These are phyloP conservation scores for Sycophila sp. DNA, from an alignment of 1,140 invertebrate species.

Conservation along the genomic window DNA sequence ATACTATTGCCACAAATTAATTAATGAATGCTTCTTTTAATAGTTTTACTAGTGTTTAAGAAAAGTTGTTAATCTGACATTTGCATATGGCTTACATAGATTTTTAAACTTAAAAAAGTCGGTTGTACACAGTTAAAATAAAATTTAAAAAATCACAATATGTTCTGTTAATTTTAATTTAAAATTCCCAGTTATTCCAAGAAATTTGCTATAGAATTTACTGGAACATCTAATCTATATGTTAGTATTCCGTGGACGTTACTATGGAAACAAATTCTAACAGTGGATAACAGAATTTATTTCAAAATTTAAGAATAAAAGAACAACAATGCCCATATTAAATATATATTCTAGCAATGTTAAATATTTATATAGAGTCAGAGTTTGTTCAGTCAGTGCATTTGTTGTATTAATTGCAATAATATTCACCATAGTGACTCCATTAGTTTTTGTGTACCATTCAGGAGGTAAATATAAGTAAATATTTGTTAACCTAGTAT, in stretches of 20 bases:
- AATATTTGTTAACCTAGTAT: not conserved
- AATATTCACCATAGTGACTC: constrained; percentile 47
- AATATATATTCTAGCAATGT: constrained; percentile 59
- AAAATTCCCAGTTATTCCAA: too few species aligned
- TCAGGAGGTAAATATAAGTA: constrained; percentile 53
- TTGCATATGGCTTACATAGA: too few species aligned
- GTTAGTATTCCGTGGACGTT: constrained; percentile 19
- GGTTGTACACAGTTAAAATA: too few species aligned
- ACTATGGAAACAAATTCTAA: constrained; percentile 23
- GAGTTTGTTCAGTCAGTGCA: constrained; percentile 50
- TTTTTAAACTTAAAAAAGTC: too few species aligned
- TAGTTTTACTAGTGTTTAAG: too few species aligned
- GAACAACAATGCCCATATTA: constrained; percentile 48
- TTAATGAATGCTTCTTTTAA: too few species aligned
- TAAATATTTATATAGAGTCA: constrained; percentile 58
- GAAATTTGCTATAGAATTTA: too few species aligned
- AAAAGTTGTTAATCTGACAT: too few species aligned
- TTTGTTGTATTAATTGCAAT: constrained; percentile 51
- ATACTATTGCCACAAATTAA: too few species aligned
- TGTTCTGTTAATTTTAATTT: too few species aligned
- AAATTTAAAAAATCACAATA: too few species aligned
- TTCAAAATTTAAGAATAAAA: constrained; percentile 15
- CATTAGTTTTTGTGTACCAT: constrained; percentile 55
- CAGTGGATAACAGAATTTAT: not conserved
- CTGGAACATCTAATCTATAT: not conserved